Evolutionary conservation across 2,888 invertebrate genomes (phyloP).

Genomic region (Anoncus sp.): DNA sequence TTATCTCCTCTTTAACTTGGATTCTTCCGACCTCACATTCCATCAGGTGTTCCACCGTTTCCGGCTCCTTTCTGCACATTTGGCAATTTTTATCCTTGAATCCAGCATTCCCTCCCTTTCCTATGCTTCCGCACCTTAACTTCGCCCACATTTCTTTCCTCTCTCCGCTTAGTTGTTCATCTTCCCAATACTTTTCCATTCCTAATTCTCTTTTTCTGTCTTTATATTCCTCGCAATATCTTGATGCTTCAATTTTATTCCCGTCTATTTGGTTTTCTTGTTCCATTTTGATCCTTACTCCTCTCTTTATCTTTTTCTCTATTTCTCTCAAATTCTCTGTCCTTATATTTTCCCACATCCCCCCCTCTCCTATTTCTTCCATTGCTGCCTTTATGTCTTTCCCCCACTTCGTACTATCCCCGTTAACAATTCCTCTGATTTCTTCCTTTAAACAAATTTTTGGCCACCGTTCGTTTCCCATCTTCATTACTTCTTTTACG

Average conservation of each 20-base stretch:
- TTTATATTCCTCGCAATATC: slow-evolving; percentile 9
- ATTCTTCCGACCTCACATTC: too few species aligned
- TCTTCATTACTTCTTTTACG: neutral
- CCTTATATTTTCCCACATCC: neutral
- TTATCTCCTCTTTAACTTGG: too few species aligned
- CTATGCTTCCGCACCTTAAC: slow-evolving; percentile 19
- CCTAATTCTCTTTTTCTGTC: neutral
- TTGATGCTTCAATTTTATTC: neutral
- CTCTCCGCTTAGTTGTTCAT: neutral
- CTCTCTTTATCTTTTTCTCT: neutral
- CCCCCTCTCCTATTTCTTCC: neutral
- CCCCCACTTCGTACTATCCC: neutral
- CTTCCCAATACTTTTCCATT: slow-evolving; percentile 22
- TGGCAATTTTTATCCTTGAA: neutral
- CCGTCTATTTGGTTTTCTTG: slow-evolving; percentile 14
- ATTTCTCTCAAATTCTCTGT: neutral
- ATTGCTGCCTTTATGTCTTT: neutral
- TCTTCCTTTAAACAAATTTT: slow-evolving; percentile 1
- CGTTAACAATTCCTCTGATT: neutral
- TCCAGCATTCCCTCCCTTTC: neutral
- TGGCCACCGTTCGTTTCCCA: neutral
- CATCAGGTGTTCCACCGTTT: neutral
- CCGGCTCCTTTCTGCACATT: neutral
- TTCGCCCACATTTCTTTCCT: slow-evolving; percentile 12
- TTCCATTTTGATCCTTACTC: neutral